Evolutionary conservation across 2,888 invertebrate genomes (phyloP), one percentile per base, ranked within the genome.

Genomic region (Oscheius myriophilus): DNA sequence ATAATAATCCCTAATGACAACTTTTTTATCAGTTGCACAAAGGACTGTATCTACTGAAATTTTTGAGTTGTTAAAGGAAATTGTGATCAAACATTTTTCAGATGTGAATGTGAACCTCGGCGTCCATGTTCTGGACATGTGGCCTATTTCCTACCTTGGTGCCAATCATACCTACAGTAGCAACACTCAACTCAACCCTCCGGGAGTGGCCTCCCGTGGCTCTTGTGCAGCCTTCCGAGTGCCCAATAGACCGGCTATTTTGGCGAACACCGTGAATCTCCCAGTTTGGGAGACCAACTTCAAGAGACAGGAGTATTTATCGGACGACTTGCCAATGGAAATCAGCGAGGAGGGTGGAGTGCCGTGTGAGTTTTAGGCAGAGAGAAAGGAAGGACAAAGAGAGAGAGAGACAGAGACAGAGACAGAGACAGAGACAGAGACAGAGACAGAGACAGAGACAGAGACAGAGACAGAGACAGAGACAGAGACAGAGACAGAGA

Each of bases 201-300:
- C 23, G 9, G 46, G 46, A 7, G 53, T 61, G 0, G 23, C 18
- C 14, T 33, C 46, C 9, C 21, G 45, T 0, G 72, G 72, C 1
- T 45, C 45, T 18, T 78, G 78, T 55, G 68, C 75, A 0, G 49
- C 51, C 7, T 78, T 78, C 67, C 62, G 67, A 45, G 54, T 70
- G 14, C 72, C 78, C 3, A 72, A 78, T 39, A 63, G 69, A 2
- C 52, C 71, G 0, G 26, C 49, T 14, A n/a, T 39, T 25, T 23
- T 18, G 9, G n/a, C 26, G 52, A 75, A 78, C 55, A 61, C 69
- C 14, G 75, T 76, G 46, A 70, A 76, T 66, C 76, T 76, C 49
- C 77, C 79, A 33, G 67, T 57, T 3, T 79, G 79, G 79, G 76
- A 76, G 12, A 79, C 77, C n/a, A 70, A 71, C 52, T 79, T 79